Conservation (phyloP, 2,888 invertebrate species). For the Chrysotoxum bicinctum region DNA sequence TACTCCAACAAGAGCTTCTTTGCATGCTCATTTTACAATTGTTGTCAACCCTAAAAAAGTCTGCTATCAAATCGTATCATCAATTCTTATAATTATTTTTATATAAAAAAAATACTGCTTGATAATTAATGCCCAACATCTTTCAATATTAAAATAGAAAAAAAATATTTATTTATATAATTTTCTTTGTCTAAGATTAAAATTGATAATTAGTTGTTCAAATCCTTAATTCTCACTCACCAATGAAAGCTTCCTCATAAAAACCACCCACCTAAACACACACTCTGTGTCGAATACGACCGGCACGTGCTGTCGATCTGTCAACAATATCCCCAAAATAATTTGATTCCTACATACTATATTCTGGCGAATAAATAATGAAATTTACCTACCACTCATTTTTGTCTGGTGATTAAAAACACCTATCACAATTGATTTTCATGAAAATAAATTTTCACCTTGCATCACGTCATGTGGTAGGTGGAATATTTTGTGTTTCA, state of each 20-base stretch:
- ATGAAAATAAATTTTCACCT: slow-evolving; percentile 27
- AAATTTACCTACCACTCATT: not conserved
- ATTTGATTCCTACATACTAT: not conserved
- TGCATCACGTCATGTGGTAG: slow-evolving; percentile 28
- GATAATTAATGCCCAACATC: not conserved
- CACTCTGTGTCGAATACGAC: not conserved
- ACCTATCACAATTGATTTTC: slow-evolving; percentile 20
- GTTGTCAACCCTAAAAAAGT: no score
- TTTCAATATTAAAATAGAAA: not conserved
- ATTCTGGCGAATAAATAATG: slow-evolving; percentile 2
- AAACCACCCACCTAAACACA: not conserved
- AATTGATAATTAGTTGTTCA: not conserved
- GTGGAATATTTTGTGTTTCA: not conserved
- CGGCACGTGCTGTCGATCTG: slow-evolving; percentile 19
- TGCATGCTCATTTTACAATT: no score
- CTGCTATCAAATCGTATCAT: no score
- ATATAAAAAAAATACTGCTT: not conserved
- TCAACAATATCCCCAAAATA: slow-evolving; percentile 11
- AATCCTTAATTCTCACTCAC: not conserved
- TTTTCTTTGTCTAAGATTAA: not conserved
- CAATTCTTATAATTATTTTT: no score
- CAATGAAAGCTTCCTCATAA: not conserved
- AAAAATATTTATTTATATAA: not conserved
- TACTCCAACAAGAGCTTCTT: no score
- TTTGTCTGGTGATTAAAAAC: slow-evolving; percentile 33